phyloP scores from a whole-genome alignment of 2,888 invertebrate species.

The Trimorus sp. region DNA sequence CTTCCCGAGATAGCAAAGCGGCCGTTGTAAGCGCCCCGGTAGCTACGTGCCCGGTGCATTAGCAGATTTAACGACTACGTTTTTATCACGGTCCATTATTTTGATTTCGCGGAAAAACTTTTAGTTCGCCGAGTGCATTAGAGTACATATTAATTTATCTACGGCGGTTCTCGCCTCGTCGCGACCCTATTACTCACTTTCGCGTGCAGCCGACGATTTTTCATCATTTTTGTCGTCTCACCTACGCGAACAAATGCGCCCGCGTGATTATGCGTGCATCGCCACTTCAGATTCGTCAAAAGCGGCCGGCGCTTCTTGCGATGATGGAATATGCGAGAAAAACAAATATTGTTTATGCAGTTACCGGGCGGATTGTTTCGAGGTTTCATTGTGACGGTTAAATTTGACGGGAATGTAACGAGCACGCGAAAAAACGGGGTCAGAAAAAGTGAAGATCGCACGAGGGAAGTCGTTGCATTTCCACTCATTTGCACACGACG shows the following conservation, averaged over 20 bases:
- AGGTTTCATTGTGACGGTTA: too few species aligned
- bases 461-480: too few species aligned
- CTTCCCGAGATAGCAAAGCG: constrained; percentile 63
- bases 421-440: too few species aligned
- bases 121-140: constrained; percentile 71
- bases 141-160: constrained; percentile 74
- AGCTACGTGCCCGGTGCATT: constrained; percentile 69
- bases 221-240: constrained; percentile 51
- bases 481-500: too few species aligned
- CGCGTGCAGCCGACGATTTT: constrained; percentile 48
- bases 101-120: constrained; percentile 71
- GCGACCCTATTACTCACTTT: constrained; percentile 56
- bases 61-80: constrained; percentile 73
- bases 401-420: too few species aligned
- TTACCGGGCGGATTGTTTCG: too few species aligned
- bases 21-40: constrained; percentile 48
- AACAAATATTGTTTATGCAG: background rate
- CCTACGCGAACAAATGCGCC: constrained; percentile 36
- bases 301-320: constrained; percentile 9
- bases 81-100: constrained; percentile 72
- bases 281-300: constrained; percentile 26
- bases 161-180: constrained; percentile 50
- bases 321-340: constrained; percentile 5
- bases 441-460: too few species aligned
- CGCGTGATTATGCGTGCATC: constrained; percentile 37